Base-by-base conservation (phyloP, 2,113 vertebrate genomes). In the Heterotis niloticus region DNA sequence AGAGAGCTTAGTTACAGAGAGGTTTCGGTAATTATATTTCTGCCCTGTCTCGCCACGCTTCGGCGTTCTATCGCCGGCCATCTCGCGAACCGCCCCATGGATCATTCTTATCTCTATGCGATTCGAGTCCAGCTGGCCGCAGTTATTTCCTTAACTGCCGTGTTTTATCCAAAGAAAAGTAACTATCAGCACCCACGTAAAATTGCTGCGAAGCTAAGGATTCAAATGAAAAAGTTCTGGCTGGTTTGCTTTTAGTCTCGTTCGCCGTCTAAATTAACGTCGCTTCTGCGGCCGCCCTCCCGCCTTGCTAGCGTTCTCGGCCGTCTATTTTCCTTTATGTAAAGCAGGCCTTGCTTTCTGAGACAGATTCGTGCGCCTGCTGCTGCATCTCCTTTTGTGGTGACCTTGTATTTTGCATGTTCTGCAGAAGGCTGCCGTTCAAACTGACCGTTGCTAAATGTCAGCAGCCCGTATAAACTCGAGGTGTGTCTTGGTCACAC, bases 1-100 rank as follows among this genome's bases (percentile, higher is more conserved):
- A 64, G 65, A 56, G 77, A 83, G 78, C 75, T 82, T 85, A 85
- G 82, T 85, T 80, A 85, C 78, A 82, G 52, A 82, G 60, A 77
- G 64, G 85, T 84, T 82, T 65, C 3, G 71, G 76, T 85, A 81
- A 83, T 83, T 82, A 83, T 80, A 84, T 83, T 65, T 81, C 70
- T 64, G 28, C 71, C 5, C 5, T 9, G 51, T 74, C 60, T 56
- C 60, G 70, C 51, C 26, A 9, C 24, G 51, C 29, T 17, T 54
- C 20, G 74, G 64, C 28, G 16, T 60, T 72, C 68, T 64, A 10
- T 23, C 26, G 60, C 34, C 60, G 28, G 5, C 57, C 67, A 29
- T 10, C 23, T 78, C 52, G 34, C 44, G 70, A 29, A 57, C 66
- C n/a, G 28, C 34, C 9, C 1, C 14, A 24, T 29, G 7, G 24